phyloP scores from a whole-genome alignment of 2,888 invertebrate species.

The Pollenia griseotomentosa region DNA sequence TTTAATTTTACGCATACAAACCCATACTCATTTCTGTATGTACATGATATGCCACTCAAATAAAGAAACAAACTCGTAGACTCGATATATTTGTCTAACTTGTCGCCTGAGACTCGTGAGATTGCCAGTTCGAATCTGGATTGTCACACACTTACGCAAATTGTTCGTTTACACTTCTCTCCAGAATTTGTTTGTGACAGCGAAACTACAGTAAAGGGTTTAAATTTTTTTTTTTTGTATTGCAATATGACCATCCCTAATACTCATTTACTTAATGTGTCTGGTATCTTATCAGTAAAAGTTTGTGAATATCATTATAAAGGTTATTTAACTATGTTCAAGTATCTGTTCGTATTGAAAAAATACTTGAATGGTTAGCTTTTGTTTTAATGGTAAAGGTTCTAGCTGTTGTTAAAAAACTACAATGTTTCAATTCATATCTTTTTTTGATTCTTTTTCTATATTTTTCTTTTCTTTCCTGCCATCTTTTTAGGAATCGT shows the following conservation, averaged over 20 bases:
- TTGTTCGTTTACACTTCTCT: too few relatives aligned
- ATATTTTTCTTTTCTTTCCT: background rate
- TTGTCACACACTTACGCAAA: too few relatives aligned
- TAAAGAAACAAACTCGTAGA: too few relatives aligned
- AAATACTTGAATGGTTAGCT: constrained; percentile 26
- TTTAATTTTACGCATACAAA: too few relatives aligned
- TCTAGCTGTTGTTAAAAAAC: background rate
- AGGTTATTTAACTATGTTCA: constrained; percentile 8
- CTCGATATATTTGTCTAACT: too few relatives aligned
- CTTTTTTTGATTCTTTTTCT: background rate
- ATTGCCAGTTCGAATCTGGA: too few relatives aligned
- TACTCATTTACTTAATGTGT: constrained; percentile 3
- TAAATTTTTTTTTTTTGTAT: too few relatives aligned
- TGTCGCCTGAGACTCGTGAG: too few relatives aligned
- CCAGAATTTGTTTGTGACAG: too few relatives aligned
- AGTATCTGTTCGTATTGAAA: background rate
- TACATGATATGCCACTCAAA: too few relatives aligned
- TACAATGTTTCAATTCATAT: background rate
- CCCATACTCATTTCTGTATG: too few relatives aligned
- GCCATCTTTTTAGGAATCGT: background rate
- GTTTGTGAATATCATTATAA: constrained; percentile 17
- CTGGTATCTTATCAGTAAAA: background rate
- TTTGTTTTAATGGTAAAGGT: constrained; percentile 13
- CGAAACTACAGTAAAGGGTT: too few relatives aligned
- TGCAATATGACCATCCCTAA: background rate